These are phyloP conservation scores for Bubo blakistoni DNA, from an alignment of 2,113 vertebrate species.

Conservation along the genomic window DNA sequence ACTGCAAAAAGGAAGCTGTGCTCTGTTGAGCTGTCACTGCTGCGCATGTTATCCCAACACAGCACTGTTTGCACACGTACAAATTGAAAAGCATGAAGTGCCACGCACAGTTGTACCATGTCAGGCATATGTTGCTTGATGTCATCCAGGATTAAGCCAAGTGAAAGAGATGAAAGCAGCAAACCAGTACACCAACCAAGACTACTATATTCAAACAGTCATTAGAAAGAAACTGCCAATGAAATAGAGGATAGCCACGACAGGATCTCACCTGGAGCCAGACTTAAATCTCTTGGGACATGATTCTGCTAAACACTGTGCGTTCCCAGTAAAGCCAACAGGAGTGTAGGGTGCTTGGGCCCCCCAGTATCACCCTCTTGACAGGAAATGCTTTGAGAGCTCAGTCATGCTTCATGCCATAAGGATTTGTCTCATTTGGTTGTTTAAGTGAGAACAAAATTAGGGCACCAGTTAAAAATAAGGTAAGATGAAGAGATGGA, in stretches of 20 bases:
- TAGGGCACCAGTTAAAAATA: not conserved
- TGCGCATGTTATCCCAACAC: not conserved
- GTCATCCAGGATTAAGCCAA: conserved; percentile 25
- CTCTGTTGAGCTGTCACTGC: not conserved
- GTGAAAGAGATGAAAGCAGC: not conserved
- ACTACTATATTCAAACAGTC: not conserved
- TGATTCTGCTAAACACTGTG: not conserved
- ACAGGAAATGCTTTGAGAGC: not conserved
- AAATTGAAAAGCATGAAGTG: not conserved
- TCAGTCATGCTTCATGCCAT: not conserved
- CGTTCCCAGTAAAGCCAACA: not conserved
- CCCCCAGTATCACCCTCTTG: not conserved
- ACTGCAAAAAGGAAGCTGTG: not conserved
- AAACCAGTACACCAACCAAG: not conserved
- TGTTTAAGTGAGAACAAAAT: not conserved
- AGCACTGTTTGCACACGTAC: not conserved
- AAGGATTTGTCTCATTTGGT: not conserved
- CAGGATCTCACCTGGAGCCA: not conserved
- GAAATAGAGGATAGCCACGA: not conserved
- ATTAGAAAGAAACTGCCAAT: not conserved
- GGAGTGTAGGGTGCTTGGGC: not conserved
- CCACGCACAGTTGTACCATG: not conserved
- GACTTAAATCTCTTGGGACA: not conserved
- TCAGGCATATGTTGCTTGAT: conserved; percentile 22
- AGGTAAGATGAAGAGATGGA: not conserved